A percentile compares a stretch with the other conserved stretches of the same genome.
Evolutionary conservation across 1,140 invertebrate species (phyloP).

Genomic region (Drosophila melanica): DNA sequence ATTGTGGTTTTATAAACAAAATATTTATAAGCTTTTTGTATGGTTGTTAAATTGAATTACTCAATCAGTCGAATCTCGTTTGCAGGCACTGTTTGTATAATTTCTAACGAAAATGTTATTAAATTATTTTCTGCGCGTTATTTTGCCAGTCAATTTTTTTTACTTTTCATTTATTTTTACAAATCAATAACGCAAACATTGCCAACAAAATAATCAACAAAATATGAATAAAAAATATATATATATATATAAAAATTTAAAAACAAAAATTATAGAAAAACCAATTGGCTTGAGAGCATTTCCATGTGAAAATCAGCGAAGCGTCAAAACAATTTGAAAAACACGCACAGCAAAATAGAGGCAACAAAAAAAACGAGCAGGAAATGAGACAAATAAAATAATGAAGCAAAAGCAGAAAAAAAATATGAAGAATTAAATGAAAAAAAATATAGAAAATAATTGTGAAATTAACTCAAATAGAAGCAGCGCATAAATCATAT

Average conservation of each 20-base stretch:
- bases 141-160: slow-evolving; percentile 21
- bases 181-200: slow-evolving; percentile 63
- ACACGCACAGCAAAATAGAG: slow-evolving; percentile 38
- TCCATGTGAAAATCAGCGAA: slow-evolving; percentile 32
- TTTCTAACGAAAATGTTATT: slow-evolving; percentile 52
- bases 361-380: not conserved
- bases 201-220: slow-evolving; percentile 15
- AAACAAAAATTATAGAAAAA: not conserved
- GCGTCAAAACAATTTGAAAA: slow-evolving; percentile 69
- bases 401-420: slow-evolving; percentile 11
- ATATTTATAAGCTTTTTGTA: not conserved
- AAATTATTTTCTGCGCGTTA: slow-evolving; percentile 19
- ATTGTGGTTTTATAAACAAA: slow-evolving; percentile 10
- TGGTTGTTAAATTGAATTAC: slow-evolving; percentile 41
- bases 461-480: slow-evolving; percentile 70
- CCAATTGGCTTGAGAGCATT: slow-evolving; percentile 20
- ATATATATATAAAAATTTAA: no score
- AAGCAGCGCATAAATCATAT: slow-evolving; percentile 69
- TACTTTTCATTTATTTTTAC: slow-evolving; percentile 35
- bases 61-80: slow-evolving; percentile 50
- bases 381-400: slow-evolving; percentile 7
- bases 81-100: slow-evolving; percentile 29
- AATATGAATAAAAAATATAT: not conserved
- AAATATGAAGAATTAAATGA: slow-evolving; percentile 8
- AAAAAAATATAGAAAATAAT: slow-evolving; percentile 38